Percentiles rank a stretch among this genome's conserved stretches.
Evolutionary conservation across 2,888 invertebrate species (phyloP).

Genomic region (Beris chalybata): DNA sequence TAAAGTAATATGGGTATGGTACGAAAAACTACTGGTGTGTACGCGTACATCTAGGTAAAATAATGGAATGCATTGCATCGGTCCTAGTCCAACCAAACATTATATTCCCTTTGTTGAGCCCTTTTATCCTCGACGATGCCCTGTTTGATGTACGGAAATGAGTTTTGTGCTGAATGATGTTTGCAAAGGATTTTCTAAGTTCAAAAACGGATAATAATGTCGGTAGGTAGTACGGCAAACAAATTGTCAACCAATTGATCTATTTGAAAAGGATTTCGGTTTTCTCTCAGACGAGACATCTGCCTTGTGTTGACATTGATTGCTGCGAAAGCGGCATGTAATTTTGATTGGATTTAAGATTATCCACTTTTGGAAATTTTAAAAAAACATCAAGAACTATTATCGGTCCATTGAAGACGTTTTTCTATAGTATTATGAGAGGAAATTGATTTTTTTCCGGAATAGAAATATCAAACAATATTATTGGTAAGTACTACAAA

Average conservation of each 20-base stretch:
- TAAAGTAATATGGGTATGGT: too few species aligned
- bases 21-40: too few species aligned
- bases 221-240: slow-evolving; percentile 15
- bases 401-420: too few species aligned
- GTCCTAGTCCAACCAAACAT: too few species aligned
- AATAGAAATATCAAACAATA: too few species aligned
- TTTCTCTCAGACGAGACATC: not conserved
- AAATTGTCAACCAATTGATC: slow-evolving; percentile 19
- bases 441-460: too few species aligned
- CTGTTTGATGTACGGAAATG: slow-evolving; percentile 26
- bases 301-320: slow-evolving; percentile 4
- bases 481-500: too few species aligned
- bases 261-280: slow-evolving; percentile 4
- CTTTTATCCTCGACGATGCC: not conserved
- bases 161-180: slow-evolving; percentile 22
- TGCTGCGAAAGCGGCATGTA: not conserved
- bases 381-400: not conserved
- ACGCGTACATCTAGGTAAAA: too few species aligned
- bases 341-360: slow-evolving; percentile 6
- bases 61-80: too few species aligned
- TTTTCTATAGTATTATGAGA: too few species aligned
- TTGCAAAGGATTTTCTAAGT: slow-evolving; percentile 22
- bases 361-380: not conserved
- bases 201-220: slow-evolving; percentile 24
- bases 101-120: too few species aligned